Evolutionary conservation across 2,888 invertebrate genomes (phyloP).

Genomic region (Bruchidius siliquastri): DNA sequence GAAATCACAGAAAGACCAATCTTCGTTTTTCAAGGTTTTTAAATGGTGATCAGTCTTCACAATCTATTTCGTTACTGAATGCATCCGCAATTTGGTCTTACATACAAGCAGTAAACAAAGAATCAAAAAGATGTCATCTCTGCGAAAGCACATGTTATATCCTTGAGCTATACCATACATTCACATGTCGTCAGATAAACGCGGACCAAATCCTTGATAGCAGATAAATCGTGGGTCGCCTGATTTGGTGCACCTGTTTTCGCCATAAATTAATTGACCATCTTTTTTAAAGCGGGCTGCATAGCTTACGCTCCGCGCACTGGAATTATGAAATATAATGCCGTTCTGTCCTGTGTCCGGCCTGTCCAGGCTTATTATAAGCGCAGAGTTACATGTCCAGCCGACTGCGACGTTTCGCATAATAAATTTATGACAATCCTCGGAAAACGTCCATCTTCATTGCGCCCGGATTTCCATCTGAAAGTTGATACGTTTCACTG

Average conservation of each 20-base stretch:
- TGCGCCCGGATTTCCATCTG: neutral
- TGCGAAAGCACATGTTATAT: no score
- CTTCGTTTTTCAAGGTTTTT: no score
- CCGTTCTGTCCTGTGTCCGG: neutral
- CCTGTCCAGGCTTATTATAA: neutral
- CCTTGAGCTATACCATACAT: no score
- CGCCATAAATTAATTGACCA: neutral
- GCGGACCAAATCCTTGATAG: neutral
- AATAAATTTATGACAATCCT: neutral
- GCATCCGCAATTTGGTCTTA: no score
- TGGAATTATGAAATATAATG: neutral
- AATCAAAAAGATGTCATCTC: no score
- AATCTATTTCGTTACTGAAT: no score
- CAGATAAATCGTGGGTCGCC: neutral
- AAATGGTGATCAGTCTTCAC: no score
- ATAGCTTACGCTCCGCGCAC: neutral
- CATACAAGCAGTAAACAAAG: no score
- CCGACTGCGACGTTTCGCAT: neutral
- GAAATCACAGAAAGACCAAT: no score
- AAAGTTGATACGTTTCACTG: neutral
- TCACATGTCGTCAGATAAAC: neutral
- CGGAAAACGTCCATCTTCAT: neutral
- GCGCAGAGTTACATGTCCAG: neutral
- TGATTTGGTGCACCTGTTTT: neutral
- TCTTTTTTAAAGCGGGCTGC: neutral